These are phyloP conservation scores for Neodon shergylaensis DNA, from an alignment of 2,113 vertebrate species.

Conservation along the genomic window DNA sequence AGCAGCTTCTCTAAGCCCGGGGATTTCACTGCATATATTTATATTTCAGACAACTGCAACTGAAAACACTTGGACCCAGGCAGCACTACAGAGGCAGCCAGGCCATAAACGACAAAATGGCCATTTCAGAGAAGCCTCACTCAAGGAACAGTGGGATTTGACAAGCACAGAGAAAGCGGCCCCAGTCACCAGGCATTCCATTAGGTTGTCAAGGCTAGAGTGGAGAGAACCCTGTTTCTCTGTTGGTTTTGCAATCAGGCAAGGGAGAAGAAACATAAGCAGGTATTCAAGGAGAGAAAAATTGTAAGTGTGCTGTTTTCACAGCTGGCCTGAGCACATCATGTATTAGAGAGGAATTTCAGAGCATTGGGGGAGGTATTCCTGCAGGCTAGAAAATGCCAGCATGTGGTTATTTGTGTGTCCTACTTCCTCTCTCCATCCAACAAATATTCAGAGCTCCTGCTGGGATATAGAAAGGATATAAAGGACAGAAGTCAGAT, in stretches of 20 bases:
- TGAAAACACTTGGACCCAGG: conserved; percentile 42
- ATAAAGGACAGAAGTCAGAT: background rate
- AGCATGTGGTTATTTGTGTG: background rate
- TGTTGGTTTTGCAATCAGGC: background rate
- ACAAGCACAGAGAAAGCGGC: background rate
- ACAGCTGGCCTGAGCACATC: background rate
- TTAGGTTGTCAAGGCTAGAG: background rate
- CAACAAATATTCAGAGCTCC: background rate
- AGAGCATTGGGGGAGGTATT: background rate
- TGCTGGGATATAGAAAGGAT: background rate
- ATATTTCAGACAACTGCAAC: conserved; percentile 32
- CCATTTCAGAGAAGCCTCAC: background rate
- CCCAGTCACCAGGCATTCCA: background rate
- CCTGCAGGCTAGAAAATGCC: background rate
- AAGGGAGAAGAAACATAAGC: conserved; percentile 16
- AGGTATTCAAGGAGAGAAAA: conserved; percentile 55
- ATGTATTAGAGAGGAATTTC: background rate
- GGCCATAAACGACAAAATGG: background rate
- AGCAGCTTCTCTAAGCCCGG: conserved; percentile 2
- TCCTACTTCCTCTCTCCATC: background rate
- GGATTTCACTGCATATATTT: conserved; percentile 56
- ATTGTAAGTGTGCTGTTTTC: conserved; percentile 1
- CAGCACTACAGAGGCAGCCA: conserved; percentile 28
- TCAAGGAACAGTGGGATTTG: background rate
- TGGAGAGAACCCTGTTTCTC: background rate